phyloP scores from a whole-genome alignment of 2,888 invertebrate genomes.

The Scaptomyza polygonia region DNA sequence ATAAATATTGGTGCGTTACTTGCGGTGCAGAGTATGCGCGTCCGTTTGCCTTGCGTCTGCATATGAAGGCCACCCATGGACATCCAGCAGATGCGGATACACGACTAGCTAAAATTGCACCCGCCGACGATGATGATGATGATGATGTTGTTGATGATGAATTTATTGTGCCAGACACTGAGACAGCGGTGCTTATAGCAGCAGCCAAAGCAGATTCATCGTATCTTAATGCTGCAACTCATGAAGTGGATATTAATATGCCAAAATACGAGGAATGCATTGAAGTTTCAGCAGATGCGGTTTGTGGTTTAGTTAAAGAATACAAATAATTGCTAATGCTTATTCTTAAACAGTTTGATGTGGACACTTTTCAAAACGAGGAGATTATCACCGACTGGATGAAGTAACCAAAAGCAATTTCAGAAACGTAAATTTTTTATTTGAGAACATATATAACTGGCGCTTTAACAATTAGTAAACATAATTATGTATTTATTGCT shows the following conservation, averaged over 20 bases:
- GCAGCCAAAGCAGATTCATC: slow-evolving; percentile 67
- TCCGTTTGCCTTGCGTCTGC: slow-evolving; percentile 90
- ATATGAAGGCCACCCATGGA: slow-evolving; percentile 88
- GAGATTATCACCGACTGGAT: slow-evolving; percentile 83
- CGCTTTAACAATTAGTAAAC: slow-evolving; percentile 51
- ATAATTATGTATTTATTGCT: slow-evolving; percentile 43
- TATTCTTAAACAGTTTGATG: slow-evolving; percentile 74
- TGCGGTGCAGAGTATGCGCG: slow-evolving; percentile 92
- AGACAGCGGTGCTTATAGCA: slow-evolving; percentile 72
- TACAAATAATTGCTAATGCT: background rate
- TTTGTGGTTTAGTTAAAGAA: slow-evolving; percentile 20
- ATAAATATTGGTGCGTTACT: slow-evolving; percentile 85
- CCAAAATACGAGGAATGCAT: slow-evolving; percentile 59
- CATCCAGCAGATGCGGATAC: slow-evolving; percentile 35
- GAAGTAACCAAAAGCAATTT: slow-evolving; percentile 18
- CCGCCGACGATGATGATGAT: slow-evolving; percentile 9
- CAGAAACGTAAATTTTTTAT: slow-evolving; percentile 56
- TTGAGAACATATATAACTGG: slow-evolving; percentile 45
- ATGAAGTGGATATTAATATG: slow-evolving; percentile 49
- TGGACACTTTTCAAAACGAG: slow-evolving; percentile 80
- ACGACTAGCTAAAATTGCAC: slow-evolving; percentile 15
- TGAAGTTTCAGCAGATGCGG: slow-evolving; percentile 71
- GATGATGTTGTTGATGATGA: slow-evolving; percentile 28
- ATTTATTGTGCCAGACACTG: slow-evolving; percentile 35
- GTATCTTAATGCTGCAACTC: slow-evolving; percentile 37